Percentiles rank a stretch among this genome's conserved stretches.
Evolutionary conservation across 2,888 invertebrate species (phyloP).

Genomic region (Eupithecia pulchellata): DNA sequence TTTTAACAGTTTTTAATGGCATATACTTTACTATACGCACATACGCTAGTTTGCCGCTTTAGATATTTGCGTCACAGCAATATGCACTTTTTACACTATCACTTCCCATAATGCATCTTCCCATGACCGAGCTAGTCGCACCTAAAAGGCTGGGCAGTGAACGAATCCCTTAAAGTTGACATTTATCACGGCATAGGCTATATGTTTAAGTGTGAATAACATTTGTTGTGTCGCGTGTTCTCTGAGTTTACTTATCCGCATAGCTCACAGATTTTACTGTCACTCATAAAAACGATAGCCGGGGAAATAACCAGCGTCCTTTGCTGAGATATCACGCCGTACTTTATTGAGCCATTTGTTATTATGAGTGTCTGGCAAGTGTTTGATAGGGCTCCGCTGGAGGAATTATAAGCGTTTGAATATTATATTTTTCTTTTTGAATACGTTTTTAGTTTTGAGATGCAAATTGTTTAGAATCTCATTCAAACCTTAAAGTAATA

Average conservation of each 20-base stretch:
- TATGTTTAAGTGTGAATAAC: not conserved
- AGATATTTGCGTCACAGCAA: not conserved
- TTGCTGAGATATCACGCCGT: not conserved
- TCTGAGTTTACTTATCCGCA: not conserved
- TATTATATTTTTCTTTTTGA: not conserved
- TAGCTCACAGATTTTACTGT: slow-evolving; percentile 32
- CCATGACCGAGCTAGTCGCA: not conserved
- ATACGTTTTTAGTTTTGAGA: not conserved
- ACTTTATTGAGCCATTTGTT: not conserved
- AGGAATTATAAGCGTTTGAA: not conserved
- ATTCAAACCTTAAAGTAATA: too few relatives aligned
- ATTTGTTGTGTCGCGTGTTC: not conserved
- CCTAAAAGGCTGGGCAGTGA: not conserved
- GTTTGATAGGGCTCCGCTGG: not conserved
- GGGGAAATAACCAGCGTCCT: slow-evolving; percentile 3
- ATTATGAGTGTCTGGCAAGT: not conserved
- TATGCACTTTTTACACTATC: not conserved
- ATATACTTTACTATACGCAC: too few relatives aligned
- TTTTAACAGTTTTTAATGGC: not conserved
- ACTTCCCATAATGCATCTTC: not conserved
- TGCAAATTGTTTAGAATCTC: too few relatives aligned
- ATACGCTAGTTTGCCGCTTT: not conserved
- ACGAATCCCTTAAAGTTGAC: not conserved
- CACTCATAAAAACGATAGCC: slow-evolving; percentile 23
- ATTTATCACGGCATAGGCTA: not conserved